A percentile compares a stretch with the other conserved stretches of the same genome.
Conservation (phyloP, 2,888 invertebrate species). For the Bursaphelenchus okinawaensis region DNA sequence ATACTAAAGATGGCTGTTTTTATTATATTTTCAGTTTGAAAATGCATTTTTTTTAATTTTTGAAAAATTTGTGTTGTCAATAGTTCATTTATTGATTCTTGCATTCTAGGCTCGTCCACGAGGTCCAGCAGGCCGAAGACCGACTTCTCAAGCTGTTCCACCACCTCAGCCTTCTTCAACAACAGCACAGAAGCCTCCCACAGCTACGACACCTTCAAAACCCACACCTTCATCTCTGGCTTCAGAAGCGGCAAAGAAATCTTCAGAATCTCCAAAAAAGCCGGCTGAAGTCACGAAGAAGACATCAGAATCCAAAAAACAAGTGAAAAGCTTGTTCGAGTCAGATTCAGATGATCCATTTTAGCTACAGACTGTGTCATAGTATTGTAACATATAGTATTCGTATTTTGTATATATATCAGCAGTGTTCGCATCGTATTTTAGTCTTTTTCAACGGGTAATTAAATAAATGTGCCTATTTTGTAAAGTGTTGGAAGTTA, state of each 20-base stretch:
- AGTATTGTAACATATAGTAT: not conserved
- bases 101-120: not conserved
- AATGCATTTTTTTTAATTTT: too few relatives aligned
- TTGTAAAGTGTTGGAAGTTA: too few relatives aligned
- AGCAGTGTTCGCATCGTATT: not conserved
- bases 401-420: not conserved
- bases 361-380: too few relatives aligned
- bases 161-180: not conserved
- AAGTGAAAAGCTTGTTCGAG: constrained; percentile 1
- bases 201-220: not conserved
- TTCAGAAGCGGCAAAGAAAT: too few relatives aligned
- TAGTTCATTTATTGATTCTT: too few relatives aligned
- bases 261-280: too few relatives aligned
- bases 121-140: not conserved
- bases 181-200: not conserved
- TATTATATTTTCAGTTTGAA: too few relatives aligned
- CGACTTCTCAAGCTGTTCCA: not conserved
- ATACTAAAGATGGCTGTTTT: not conserved
- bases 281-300: too few relatives aligned
- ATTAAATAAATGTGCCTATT: not conserved
- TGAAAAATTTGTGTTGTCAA: too few relatives aligned
- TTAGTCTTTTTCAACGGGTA: not conserved
- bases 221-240: not conserved
- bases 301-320: too few relatives aligned
- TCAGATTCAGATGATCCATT: constrained; percentile 13